Evolutionary conservation across 2,888 invertebrate species (phyloP).

Genomic region (Orgyia antiqua): DNA sequence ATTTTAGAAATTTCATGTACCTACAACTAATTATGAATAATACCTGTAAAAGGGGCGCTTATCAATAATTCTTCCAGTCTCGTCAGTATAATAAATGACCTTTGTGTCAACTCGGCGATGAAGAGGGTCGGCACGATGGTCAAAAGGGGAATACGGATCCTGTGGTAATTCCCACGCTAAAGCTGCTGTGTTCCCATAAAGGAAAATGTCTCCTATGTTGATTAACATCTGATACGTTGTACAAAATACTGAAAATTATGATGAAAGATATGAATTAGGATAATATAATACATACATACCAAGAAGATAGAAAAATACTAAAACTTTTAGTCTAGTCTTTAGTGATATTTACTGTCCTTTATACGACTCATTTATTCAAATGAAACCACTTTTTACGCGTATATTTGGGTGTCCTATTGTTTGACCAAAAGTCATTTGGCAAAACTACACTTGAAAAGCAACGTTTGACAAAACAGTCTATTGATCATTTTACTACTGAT

Average conservation of each 20-base stretch:
- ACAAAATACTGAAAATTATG: conserved; percentile 80
- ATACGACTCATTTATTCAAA: not conserved
- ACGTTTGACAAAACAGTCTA: too few relatives aligned
- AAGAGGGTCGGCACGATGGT: conserved; percentile 63
- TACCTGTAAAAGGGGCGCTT: conserved; percentile 57
- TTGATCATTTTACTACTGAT: too few relatives aligned
- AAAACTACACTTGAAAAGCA: too few relatives aligned
- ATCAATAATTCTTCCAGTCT: conserved; percentile 50
- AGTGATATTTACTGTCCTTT: too few relatives aligned
- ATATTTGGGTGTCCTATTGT: too few relatives aligned
- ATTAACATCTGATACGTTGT: conserved; percentile 74
- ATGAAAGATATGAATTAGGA: too few relatives aligned
- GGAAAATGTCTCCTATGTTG: conserved; percentile 77
- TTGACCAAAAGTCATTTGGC: too few relatives aligned
- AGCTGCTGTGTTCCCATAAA: conserved; percentile 85
- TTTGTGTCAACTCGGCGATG: conserved; percentile 61
- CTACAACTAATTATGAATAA: too few relatives aligned
- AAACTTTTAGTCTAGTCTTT: not conserved
- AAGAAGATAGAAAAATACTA: too few relatives aligned
- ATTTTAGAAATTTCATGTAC: too few relatives aligned
- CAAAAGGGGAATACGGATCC: conserved; percentile 72
- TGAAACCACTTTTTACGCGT: too few relatives aligned
- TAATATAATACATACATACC: too few relatives aligned
- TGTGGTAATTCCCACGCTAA: conserved; percentile 88
- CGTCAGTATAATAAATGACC: conserved; percentile 54